Base-by-base conservation (phyloP, 2,797 vertebrate genomes). In the Acipenser ruthenus region DNA sequence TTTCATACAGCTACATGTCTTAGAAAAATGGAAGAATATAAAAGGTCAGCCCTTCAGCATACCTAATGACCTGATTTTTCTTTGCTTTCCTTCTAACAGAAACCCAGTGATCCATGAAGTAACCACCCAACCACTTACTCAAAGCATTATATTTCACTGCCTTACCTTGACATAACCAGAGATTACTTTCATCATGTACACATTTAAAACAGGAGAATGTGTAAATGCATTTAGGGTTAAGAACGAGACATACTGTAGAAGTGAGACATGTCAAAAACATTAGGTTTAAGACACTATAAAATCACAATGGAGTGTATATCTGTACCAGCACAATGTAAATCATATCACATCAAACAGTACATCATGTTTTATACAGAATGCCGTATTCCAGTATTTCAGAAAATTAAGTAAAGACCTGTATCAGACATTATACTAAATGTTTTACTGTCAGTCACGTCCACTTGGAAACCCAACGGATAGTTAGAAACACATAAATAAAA, bases 31-130 rank as follows among this genome's bases (percentile, higher is more conserved):
- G 66, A 61, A 65, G 63, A 51, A 74, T 67, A 75, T 68, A 70
- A 75, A 70, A 70, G 69, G 82, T 77, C 58, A 61, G 70, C 63
- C 68, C 72, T 72, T 66, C 69, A 64, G 70, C 78, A 74, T 80
- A 77, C 64, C 67, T 65, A 65, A 65, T 80, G 82, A 84, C 79
- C 81, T 77, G 77, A 72, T 81, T 81, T 78, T 68, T 72, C 74
- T 71, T 66, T 68, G 69, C 68, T 71, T 77, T 23, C 23, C 23
- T 23, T 63, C 70, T 65, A 74, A 68, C 74, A 69, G 66, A 77
- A 70, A 68, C 75, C 75, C 70, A 74, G 72, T 65, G 76, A 69
- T 79, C 74, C 75, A 69, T 80, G 70, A 66, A 74, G 69, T 66
- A 62, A 6, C 50, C 73, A 74, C 64, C 63, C 66, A 49, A 61